Conservation (phyloP, 2,113 vertebrate genomes). For the Trematocara zebra region DNA sequence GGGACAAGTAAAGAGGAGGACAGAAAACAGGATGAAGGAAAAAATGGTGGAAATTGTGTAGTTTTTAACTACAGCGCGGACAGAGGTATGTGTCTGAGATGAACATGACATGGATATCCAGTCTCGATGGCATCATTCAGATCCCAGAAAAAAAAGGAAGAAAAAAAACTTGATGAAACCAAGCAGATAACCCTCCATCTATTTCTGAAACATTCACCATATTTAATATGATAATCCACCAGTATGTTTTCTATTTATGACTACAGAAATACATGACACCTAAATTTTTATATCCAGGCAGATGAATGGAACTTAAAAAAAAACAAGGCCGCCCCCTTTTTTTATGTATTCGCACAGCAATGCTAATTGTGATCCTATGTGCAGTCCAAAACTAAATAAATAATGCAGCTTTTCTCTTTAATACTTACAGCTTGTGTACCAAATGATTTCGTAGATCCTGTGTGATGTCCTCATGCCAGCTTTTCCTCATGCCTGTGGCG, state of each 20-base stretch:
- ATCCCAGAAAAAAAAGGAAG: background rate
- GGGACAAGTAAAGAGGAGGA: background rate
- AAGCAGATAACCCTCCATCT: background rate
- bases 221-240: background rate
- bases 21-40: background rate
- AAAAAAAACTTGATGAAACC: background rate
- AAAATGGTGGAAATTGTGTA: background rate
- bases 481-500: constrained; percentile 87
- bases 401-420: background rate
- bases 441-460: constrained; percentile 94
- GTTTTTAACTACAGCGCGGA: background rate
- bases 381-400: background rate
- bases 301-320: background rate
- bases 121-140: background rate
- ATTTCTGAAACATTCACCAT: background rate
- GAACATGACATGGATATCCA: background rate
- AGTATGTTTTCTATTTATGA: background rate
- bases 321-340: background rate
- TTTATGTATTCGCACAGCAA: fast-evolving
- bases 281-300: background rate
- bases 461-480: constrained; percentile 93
- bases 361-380: background rate
- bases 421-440: constrained; percentile 93
- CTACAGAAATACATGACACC: background rate
- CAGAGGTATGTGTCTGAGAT: background rate